phyloP scores from a whole-genome alignment of 2,797 vertebrate species.

The Poeciliopsis paucimaculata region DNA sequence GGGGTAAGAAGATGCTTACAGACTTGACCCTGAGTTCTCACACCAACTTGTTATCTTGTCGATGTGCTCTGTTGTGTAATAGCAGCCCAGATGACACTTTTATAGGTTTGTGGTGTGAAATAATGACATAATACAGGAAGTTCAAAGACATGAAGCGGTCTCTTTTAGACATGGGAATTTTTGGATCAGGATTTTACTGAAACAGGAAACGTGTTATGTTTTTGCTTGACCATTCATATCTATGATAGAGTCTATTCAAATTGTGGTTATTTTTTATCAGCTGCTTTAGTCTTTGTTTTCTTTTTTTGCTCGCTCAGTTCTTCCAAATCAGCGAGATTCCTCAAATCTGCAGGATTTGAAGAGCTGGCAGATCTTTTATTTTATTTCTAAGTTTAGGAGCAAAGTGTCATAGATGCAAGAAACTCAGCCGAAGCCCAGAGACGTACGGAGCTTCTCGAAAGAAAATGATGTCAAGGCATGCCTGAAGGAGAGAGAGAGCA shows the following conservation, averaged over 20 bases:
- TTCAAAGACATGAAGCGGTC: background rate
- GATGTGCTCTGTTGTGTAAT: background rate
- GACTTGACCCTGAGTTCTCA: background rate
- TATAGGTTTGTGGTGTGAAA: background rate
- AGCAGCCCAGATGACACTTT: background rate
- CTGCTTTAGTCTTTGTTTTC: background rate
- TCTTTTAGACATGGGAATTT: background rate
- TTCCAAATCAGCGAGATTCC: background rate
- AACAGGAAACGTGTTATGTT: background rate
- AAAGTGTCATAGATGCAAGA: background rate
- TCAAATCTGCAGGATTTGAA: background rate
- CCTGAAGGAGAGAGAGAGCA: background rate
- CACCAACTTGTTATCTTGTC: background rate
- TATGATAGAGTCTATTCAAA: background rate
- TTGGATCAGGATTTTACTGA: background rate
- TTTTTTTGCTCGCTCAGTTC: background rate
- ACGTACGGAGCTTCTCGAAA: background rate
- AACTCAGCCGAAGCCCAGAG: background rate
- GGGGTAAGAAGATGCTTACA: conserved; percentile 1
- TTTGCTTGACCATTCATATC: background rate
- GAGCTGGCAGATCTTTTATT: background rate
- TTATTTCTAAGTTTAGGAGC: background rate
- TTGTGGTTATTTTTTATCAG: background rate
- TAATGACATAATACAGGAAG: background rate
- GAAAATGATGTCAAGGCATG: background rate